Evolutionary conservation across 1,140 invertebrate genomes (phyloP).

Genomic region (Drosophila melanogaster): DNA sequence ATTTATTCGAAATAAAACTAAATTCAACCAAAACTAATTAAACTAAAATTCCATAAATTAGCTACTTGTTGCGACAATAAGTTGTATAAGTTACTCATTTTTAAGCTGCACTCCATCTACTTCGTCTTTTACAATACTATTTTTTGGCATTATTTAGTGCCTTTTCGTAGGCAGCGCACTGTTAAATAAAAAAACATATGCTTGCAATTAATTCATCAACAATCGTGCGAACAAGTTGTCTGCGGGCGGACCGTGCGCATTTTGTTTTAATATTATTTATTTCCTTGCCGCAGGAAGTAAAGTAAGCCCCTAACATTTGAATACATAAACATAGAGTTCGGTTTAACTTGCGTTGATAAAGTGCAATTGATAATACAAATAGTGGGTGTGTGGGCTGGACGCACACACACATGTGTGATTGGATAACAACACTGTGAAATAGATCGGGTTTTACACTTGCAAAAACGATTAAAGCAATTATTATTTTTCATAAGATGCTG

Average conservation of each 20-base stretch:
- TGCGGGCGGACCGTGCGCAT: slow-evolving; percentile 70
- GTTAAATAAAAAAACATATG: slow-evolving; percentile 55
- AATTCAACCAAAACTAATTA: background rate
- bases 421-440: slow-evolving; percentile 53
- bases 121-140: background rate
- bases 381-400: background rate
- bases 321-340: background rate
- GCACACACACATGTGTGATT: slow-evolving; percentile 38
- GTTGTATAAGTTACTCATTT: too few relatives aligned
- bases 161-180: slow-evolving; percentile 11
- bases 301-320: slow-evolving; percentile 24
- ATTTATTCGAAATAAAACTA: background rate
- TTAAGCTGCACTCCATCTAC: too few relatives aligned
- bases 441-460: slow-evolving; percentile 9
- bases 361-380: slow-evolving; percentile 16
- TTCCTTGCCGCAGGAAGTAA: slow-evolving; percentile 42
- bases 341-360: slow-evolving; percentile 18
- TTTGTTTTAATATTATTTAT: slow-evolving; percentile 48
- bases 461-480: slow-evolving; percentile 11
- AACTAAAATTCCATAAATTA: background rate
- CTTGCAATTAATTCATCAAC: slow-evolving; percentile 50
- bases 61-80: too few relatives aligned
- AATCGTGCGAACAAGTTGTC: slow-evolving; percentile 76
- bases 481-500: slow-evolving; percentile 4
- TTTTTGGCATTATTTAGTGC: slow-evolving; percentile 43